Conservation (phyloP, 1,140 invertebrate species). For the Ditylenchus dipsaci region DNA sequence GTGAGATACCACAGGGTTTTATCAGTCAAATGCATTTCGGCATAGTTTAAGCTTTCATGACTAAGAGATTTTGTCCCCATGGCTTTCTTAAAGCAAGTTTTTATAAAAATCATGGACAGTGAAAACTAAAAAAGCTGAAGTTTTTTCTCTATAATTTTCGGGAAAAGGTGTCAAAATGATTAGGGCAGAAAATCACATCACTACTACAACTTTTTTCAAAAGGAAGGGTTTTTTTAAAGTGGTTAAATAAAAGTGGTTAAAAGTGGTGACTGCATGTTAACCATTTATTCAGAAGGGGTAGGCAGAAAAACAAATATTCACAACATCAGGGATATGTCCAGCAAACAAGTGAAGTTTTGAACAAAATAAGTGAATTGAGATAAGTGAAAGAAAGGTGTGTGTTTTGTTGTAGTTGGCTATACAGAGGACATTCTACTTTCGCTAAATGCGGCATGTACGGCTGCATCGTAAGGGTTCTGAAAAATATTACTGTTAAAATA, state of each 20-base stretch:
- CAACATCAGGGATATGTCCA: not conserved
- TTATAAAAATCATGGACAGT: too few species aligned
- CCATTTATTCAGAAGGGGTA: too few species aligned
- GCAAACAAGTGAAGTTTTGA: not conserved
- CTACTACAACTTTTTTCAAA: too few species aligned
- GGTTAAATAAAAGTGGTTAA: too few species aligned
- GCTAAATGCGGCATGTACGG: conserved; percentile 45
- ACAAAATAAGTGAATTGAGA: not conserved
- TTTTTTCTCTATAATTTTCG: too few species aligned
- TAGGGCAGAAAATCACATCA: too few species aligned
- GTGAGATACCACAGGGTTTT: not conserved
- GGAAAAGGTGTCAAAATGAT: too few species aligned
- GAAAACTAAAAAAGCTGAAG: too few species aligned
- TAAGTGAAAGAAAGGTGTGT: too few species aligned
- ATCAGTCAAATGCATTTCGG: conserved; percentile 3
- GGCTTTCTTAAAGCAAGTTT: too few species aligned
- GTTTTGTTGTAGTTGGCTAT: conserved; percentile 4
- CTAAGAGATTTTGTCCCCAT: not conserved
- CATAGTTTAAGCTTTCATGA: not conserved
- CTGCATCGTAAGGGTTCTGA: conserved; percentile 46
- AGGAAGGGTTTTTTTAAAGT: too few species aligned
- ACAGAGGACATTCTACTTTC: conserved; percentile 42
- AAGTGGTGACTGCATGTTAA: too few species aligned
- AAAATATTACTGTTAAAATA: not conserved
- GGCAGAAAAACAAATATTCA: not conserved